Percentiles rank a stretch among this genome's conserved stretches.
Evolutionary conservation across 2,797 vertebrate species (phyloP).

Genomic region (Pangasius macronema): DNA sequence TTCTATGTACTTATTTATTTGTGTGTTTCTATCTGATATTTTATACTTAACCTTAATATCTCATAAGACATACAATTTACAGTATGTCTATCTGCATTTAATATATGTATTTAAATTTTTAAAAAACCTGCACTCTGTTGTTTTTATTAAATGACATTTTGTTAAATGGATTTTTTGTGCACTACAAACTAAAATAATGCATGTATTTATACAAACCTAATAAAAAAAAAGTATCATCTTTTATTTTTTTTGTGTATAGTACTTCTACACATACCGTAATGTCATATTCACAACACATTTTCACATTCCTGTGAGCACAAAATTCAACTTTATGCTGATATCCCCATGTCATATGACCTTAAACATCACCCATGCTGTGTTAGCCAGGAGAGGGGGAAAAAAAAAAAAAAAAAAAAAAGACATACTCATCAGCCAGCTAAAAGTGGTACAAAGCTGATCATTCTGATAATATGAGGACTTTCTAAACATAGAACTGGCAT

Average conservation of each 20-base stretch:
- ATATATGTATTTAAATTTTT: too few species aligned
- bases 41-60: conserved; percentile 49
- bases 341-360: background rate
- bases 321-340: background rate
- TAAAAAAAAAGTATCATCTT: background rate
- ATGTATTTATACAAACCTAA: conserved; percentile 33
- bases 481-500: conserved; percentile 7
- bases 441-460: conserved; percentile 1
- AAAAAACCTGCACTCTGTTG: conserved; percentile 39
- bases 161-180: background rate
- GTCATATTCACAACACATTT: background rate
- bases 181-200: conserved; percentile 37
- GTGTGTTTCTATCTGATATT: conserved; percentile 63
- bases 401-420: background rate
- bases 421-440: too few species aligned
- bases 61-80: background rate
- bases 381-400: background rate
- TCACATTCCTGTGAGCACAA: background rate
- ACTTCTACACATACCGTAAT: background rate
- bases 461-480: conserved; percentile 11
- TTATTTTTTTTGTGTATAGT: background rate
- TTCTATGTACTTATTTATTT: conserved; percentile 87
- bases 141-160: conserved; percentile 82
- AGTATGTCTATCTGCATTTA: background rate
- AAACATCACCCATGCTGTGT: background rate